Evolutionary conservation across 2,797 vertebrate species (phyloP).

Genomic region (Manis pentadactyla): DNA sequence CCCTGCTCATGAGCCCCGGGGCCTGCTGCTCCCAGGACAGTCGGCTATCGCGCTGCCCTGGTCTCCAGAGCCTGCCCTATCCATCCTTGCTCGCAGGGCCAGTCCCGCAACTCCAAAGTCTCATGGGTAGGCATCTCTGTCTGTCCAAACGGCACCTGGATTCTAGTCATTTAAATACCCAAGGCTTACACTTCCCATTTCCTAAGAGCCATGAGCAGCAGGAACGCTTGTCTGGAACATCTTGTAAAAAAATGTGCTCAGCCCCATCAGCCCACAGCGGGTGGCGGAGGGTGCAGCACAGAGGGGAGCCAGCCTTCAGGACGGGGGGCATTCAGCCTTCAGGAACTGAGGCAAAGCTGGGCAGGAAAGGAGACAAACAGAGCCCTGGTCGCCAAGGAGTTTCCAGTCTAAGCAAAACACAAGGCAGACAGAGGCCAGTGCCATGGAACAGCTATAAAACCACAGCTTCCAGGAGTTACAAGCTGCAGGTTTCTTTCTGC

Average conservation of each 20-base stretch:
- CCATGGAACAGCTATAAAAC: no score
- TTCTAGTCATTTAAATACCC: neutral
- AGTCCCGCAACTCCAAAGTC: neutral
- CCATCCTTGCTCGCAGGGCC: neutral
- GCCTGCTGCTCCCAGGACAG: neutral
- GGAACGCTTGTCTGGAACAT: neutral
- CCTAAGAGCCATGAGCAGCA: neutral
- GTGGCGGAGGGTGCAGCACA: accelerated
- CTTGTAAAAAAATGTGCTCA: neutral
- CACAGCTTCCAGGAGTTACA: neutral
- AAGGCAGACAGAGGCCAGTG: no score
- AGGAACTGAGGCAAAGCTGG: accelerated
- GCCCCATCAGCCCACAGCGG: neutral
- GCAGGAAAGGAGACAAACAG: neutral
- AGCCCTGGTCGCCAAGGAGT: neutral
- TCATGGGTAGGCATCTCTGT: neutral
- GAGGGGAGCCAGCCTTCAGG: neutral
- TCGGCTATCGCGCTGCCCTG: neutral
- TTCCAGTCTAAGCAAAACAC: neutral
- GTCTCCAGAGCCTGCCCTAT: neutral
- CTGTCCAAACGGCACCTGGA: neutral
- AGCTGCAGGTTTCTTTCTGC: neutral
- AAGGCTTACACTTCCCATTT: accelerated
- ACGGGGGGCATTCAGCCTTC: neutral
- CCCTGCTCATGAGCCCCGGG: neutral